Evolutionary conservation across 1,140 invertebrate species (phyloP), one percentile per base, ranked within the genome.

Genomic region (Oncopodura yosiiana): DNA sequence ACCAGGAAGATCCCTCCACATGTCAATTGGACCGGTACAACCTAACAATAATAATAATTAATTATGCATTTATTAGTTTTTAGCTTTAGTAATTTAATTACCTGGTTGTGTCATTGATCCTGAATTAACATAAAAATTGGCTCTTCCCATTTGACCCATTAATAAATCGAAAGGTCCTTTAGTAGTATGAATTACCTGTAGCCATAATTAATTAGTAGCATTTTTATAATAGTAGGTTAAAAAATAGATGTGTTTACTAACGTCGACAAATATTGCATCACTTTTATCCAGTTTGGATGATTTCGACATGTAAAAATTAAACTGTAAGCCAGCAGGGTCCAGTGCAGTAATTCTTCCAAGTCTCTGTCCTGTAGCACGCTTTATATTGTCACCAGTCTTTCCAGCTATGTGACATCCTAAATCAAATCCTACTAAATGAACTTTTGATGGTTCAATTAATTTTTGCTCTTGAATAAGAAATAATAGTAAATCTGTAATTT

Each of bases 91-190:
- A n/a, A n/a, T n/a, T n/a, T n/a, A n/a, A n/a, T n/a, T n/a, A n/a
- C n/a, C 73, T 1, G 78, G 77, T 60, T 81, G 79, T 14, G 68
- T 65, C 5, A 69, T 43, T 6, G 68, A 71, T 4, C 56, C 56
- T 26, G 75, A 73, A 60, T 81, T 81, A 12, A 78, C 74, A 56
- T 77, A 81, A 23, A 58, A 58, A 19, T 58, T 49, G 4, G 48
- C 49, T 32, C n/a, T 38, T 16, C 16, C 56, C 56, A 2, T 52
- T 58, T 3, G 49, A 52, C n/a, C n/a, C n/a, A 32, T 53, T 8
- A 41, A 41, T 26, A 26, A 52, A 1, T 42, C 41, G 16, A 48
- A 43, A 19, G 42, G 38, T 19, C 48, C 39, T 8, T 49, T 43
- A 26, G 39, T 49, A 8, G 51, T 53, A 18, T 58, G 56, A 50